Conservation (phyloP, 2,113 vertebrate genomes). For the Perognathus longimembris region DNA sequence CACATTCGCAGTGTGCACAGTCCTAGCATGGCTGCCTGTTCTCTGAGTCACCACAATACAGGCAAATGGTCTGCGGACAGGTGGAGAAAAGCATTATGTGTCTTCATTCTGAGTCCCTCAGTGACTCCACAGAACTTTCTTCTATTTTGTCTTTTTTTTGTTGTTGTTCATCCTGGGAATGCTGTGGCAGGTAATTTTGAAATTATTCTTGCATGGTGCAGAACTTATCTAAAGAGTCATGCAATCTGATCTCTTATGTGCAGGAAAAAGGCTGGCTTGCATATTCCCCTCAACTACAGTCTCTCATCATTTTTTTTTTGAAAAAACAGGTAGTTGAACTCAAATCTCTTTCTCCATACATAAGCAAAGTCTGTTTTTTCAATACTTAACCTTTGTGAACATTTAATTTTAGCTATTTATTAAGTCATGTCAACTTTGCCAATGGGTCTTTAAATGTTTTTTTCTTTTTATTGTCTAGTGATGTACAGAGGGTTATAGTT, state of each 20-base stretch:
- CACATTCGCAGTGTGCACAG: no score
- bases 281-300: slow-evolving; percentile 91
- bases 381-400: background rate
- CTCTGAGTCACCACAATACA: no score
- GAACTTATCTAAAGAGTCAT: slow-evolving; percentile 87
- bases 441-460: background rate
- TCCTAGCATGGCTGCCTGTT: no score
- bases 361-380: background rate
- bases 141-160: slow-evolving; percentile 77
- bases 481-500: no score
- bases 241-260: slow-evolving; percentile 92
- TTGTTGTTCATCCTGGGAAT: slow-evolving; percentile 92
- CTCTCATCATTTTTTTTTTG: slow-evolving; percentile 90
- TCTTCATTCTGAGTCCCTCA: slow-evolving; percentile 50
- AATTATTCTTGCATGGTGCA: slow-evolving; percentile 93
- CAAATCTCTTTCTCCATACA: slow-evolving; percentile 86
- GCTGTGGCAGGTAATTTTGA: slow-evolving; percentile 93
- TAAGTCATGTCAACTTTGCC: background rate
- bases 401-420: background rate
- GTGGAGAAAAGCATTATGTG: background rate
- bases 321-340: slow-evolving; percentile 92
- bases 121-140: background rate
- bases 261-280: slow-evolving; percentile 95
- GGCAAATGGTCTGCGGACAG: no score
- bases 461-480: no score